Conservation (phyloP, 2,113 vertebrate genomes). For the Mesoclemmys tuberculata region DNA sequence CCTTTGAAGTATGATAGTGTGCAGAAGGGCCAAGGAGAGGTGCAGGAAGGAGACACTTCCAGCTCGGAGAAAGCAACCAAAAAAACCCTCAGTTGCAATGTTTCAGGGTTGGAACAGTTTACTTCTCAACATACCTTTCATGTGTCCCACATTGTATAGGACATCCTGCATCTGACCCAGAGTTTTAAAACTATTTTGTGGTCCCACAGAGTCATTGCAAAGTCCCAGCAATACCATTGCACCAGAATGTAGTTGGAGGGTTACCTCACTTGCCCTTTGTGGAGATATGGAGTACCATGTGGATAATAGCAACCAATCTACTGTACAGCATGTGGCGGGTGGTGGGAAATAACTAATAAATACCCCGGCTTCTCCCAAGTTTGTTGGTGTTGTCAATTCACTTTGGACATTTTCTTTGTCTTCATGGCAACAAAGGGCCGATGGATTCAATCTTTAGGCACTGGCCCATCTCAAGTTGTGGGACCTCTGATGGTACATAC, state of each 20-base stretch:
- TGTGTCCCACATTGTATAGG: neutral
- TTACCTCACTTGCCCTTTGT: neutral
- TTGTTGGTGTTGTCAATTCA: neutral
- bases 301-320: neutral
- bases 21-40: neutral
- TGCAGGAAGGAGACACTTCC: neutral
- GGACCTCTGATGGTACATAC: neutral
- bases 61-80: neutral
- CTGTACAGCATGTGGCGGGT: neutral
- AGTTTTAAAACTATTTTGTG: neutral
- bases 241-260: neutral
- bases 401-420: neutral
- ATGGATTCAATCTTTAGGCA: neutral
- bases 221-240: neutral
- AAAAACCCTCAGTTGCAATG: neutral
- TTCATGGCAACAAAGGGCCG: neutral
- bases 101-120: neutral
- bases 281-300: neutral
- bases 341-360: neutral
- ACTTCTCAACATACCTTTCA: neutral
- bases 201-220: neutral
- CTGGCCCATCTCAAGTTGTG: neutral
- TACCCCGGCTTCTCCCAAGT: neutral
- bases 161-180: neutral
- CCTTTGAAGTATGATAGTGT: neutral